These are phyloP conservation scores for Zele albiditarsus DNA, from an alignment of 2,888 invertebrate genomes.

Conservation along the genomic window DNA sequence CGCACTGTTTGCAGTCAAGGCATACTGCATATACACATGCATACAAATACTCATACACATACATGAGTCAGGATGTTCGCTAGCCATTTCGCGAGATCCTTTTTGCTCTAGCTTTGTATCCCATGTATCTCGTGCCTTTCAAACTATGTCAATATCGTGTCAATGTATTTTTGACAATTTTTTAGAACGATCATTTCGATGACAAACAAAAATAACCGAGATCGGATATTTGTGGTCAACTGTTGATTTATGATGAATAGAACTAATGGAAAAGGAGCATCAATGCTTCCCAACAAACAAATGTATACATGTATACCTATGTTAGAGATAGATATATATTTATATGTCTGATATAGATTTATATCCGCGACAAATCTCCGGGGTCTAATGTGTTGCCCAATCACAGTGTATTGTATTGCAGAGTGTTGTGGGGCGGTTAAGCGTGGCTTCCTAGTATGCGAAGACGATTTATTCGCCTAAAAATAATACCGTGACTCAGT, in stretches of 20 bases:
- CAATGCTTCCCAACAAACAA: too few relatives aligned
- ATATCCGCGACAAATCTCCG: conserved; percentile 28
- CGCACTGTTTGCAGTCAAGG: conserved; percentile 48
- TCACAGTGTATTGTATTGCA: background rate
- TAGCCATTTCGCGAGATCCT: too few relatives aligned
- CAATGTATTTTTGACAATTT: too few relatives aligned
- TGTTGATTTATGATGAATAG: conserved; percentile 1
- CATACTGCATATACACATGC: background rate
- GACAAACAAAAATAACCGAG: conserved; percentile 4
- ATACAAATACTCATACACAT: too few relatives aligned
- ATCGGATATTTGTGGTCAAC: background rate
- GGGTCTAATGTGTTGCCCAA: conserved; percentile 13
- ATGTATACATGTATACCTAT: background rate
- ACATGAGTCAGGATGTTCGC: too few relatives aligned
- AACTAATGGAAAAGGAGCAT: background rate
- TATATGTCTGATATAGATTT: conserved; percentile 1
- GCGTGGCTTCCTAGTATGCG: background rate
- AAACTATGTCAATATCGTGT: too few relatives aligned
- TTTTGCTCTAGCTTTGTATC: too few relatives aligned
- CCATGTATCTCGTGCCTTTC: too few relatives aligned
- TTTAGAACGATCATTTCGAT: too few relatives aligned
- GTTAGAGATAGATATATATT: background rate
- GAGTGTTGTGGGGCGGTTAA: conserved; percentile 21
- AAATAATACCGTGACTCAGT: conserved; percentile 65
- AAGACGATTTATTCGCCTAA: conserved; percentile 49